Evolutionary conservation across 2,113 vertebrate species (phyloP), one percentile per base, ranked within the genome.

Genomic region (Tricholaema leucomelas): DNA sequence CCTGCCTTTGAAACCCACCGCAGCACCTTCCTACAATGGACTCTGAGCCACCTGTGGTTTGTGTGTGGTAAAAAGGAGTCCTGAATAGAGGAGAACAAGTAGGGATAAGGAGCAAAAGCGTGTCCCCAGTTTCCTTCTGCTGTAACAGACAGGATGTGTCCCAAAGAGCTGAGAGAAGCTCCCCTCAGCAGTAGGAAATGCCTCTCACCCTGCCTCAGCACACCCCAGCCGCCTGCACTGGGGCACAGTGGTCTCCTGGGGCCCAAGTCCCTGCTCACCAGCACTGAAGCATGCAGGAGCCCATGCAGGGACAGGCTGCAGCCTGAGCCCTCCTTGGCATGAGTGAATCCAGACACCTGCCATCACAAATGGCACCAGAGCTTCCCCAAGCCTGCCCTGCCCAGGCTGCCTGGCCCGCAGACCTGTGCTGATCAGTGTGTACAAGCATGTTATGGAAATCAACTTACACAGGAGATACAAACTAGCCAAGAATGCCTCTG

Each of bases 401-500:
- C 38, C n/a, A 15, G n/a, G 15, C 10, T 2, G 2, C 77, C 14
- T 35, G 66, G n/a, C 21, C 59, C 36, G 52, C 33, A 31, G 10
- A 21, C 42, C 48, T 44, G 4, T 33, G 67, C 35, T 69, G 8
- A 67, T 10, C 23, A 18, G 2, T 28, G 31, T 23, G 40, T 58
- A 54, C 33, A 38, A 70, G 58, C 14, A 11, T 38, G 55, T 31
- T 44, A 33, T 44, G 73, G 61, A 73, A 38, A 84, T 58, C 1
- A 0, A 38, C 9, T 72, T 24, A 27, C 1, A 54, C 20, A 40
- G 9, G 10, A 69, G 36, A 75, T 31, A 59, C 38, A 65, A 76
- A 85, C 25, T 27, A 50, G n/a, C 19, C 13, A 35, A 3, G 0
- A 44, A 35, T 2, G 3, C 33, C 38, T 64, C 25, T 1, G 1